Conservation (phyloP, 2,888 invertebrate genomes). For the Drosophila helvetica region DNA sequence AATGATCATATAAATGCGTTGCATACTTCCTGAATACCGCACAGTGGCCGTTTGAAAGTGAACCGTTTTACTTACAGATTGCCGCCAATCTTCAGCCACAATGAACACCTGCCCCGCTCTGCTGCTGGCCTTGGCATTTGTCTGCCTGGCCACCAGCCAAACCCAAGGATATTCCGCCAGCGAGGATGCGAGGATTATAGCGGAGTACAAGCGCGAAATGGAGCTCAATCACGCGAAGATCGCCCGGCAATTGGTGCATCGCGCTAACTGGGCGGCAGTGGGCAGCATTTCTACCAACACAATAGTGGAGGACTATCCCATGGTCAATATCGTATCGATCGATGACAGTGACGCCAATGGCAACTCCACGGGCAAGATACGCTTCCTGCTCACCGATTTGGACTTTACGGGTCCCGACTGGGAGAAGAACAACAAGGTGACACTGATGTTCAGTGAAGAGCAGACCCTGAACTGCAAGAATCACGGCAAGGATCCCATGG, state of each 20-base stretch:
- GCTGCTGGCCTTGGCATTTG: constrained; percentile 35
- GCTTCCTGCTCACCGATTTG: constrained; percentile 81
- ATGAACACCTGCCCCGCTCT: constrained; percentile 34
- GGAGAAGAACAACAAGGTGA: constrained; percentile 79
- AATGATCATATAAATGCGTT: constrained; percentile 3
- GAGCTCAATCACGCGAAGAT: constrained; percentile 80
- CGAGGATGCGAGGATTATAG: constrained; percentile 72
- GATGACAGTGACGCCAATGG: constrained; percentile 76
- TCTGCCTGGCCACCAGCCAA: constrained; percentile 19
- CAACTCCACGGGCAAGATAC: constrained; percentile 81
- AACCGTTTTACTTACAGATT: constrained; percentile 18
- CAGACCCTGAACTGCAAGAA: constrained; percentile 80
- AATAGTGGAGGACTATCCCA: constrained; percentile 79
- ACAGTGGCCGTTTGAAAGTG: background rate
- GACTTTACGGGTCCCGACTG: constrained; percentile 83
- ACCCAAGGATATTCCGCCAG: constrained; percentile 69
- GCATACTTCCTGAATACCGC: background rate
- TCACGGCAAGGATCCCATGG: constrained; percentile 82
- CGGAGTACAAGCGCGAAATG: constrained; percentile 57
- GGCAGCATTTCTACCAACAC: constrained; percentile 81
- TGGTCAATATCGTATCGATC: constrained; percentile 84
- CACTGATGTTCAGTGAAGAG: constrained; percentile 81
- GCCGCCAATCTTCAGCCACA: background rate
- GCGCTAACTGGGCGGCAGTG: constrained; percentile 81
- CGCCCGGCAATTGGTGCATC: constrained; percentile 81